Base-by-base conservation (phyloP, 2,797 vertebrate species). In the Garrulus glandarius region DNA sequence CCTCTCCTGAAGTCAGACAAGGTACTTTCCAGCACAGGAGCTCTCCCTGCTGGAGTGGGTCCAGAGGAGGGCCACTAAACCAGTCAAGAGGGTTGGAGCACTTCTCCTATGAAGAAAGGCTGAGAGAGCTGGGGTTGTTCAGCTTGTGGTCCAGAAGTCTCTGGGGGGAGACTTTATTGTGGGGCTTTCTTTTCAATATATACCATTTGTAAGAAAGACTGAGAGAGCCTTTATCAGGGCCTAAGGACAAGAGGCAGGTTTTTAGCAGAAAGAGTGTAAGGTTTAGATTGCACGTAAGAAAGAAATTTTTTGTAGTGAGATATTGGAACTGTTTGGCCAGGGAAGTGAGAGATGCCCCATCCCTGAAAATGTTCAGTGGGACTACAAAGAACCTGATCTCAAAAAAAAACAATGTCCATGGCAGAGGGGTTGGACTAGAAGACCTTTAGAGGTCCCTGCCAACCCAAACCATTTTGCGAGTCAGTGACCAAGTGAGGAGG, bases 111-210 rank as follows among this genome's bases (percentile, higher is more conserved):
- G 65, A 55, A 20, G 36, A 39, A 6, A 47, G n/a, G 27, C 53
- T 59, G 75, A 50, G 61, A 27, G 27, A 9, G 15, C 14, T 74
- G 69, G 22, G 30, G 1, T 36, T 49, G 18, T 75, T 84, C 34
- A 47, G 44, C 44, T 20, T 23, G 20, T 24, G 59, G 27, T 78
- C 43, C 21, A 43, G 24, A 63, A 43, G 32, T 50, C 36, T 75
- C 15, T 1, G 0, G 3, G 18, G 7, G 16, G 2, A 82, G 3
- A 77, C 15, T n/a, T 65, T n/a, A 13, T 3, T 39, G 44, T 41
- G 23, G 16, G 8, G 10, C 13, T 79, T 67, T 53, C 30, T 39
- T 74, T 85, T 34, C 19, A 52, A 2, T 29, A 24, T 3, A 24
- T 23, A 10, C 9, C 4, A 6, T 6, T 18, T 76, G 6, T 36